These are phyloP conservation scores for Pseudomyrmex dendroicus DNA, from an alignment of 1,140 invertebrate genomes.

Conservation along the genomic window DNA sequence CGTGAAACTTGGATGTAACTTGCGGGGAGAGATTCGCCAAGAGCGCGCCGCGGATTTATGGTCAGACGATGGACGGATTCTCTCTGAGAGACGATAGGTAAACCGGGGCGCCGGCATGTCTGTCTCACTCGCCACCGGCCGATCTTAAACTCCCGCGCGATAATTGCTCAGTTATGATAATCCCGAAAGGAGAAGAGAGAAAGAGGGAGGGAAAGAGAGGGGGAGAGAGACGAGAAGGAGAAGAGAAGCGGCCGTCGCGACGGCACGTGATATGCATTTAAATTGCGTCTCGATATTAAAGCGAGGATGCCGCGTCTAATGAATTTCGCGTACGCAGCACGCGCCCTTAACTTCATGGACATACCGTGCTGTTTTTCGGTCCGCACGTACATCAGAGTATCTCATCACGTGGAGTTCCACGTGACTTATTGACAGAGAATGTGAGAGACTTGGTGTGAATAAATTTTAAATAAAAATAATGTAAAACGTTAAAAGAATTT, in stretches of 20 bases:
- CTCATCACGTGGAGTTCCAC: no score
- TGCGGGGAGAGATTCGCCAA: constrained; percentile 42
- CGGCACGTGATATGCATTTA: constrained; percentile 67
- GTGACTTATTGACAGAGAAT: no score
- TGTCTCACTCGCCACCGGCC: neutral
- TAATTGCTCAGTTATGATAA: constrained; percentile 66
- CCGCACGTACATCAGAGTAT: neutral
- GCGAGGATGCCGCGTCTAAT: constrained; percentile 61
- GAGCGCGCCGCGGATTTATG: constrained; percentile 32
- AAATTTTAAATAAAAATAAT: no score
- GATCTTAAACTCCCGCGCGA: constrained; percentile 54
- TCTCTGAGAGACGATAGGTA: constrained; percentile 40
- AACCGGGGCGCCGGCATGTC: constrained; percentile 29
- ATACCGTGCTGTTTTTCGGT: neutral
- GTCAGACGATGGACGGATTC: constrained; percentile 54
- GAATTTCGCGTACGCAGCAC: constrained; percentile 62
- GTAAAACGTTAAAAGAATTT: no score
- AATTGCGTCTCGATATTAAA: constrained; percentile 69
- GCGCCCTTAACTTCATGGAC: constrained; percentile 25
- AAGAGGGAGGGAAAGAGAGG: neutral
- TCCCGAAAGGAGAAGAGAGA: constrained; percentile 5
- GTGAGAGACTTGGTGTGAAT: no score
- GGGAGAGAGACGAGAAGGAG: no score
- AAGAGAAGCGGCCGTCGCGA: neutral
- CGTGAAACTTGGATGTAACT: constrained; percentile 54